Conservation (phyloP, 2,888 invertebrate genomes). For the Omphaloscelis lunosa region DNA sequence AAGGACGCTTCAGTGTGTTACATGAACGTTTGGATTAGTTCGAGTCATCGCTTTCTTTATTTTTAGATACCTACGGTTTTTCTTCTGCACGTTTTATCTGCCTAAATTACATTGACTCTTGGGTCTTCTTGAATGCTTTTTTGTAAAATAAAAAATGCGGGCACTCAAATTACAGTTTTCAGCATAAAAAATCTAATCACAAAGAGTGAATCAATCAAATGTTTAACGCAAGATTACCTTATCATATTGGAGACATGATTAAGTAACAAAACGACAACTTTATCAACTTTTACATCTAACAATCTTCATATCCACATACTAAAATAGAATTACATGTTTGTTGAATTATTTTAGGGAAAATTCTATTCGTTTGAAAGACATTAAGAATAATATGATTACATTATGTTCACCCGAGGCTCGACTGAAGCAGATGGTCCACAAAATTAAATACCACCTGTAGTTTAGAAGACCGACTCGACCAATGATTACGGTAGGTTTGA, state of each 20-base stretch:
- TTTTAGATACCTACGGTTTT: background rate
- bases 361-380: constrained; percentile 57
- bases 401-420: constrained; percentile 60
- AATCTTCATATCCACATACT: constrained; percentile 57
- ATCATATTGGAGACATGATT: constrained; percentile 38
- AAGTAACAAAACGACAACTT: constrained; percentile 54
- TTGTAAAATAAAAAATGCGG: background rate
- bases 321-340: constrained; percentile 59
- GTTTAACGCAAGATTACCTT: constrained; percentile 14
- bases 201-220: constrained; percentile 4
- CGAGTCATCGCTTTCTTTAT: constrained; percentile 27
- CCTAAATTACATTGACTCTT: constrained; percentile 1
- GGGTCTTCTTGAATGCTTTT: background rate
- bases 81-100: constrained; percentile 11
- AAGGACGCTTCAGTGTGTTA: constrained; percentile 33
- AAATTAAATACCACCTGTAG: constrained; percentile 86
- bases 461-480: constrained; percentile 73
- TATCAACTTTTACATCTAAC: constrained; percentile 46
- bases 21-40: background rate
- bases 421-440: constrained; percentile 68
- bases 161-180: background rate
- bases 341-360: constrained; percentile 59
- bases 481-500: constrained; percentile 82
- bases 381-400: constrained; percentile 72
- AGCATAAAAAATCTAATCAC: background rate